Base-by-base conservation (phyloP, 2,888 invertebrate genomes). In the Acanthopleura granulata region DNA sequence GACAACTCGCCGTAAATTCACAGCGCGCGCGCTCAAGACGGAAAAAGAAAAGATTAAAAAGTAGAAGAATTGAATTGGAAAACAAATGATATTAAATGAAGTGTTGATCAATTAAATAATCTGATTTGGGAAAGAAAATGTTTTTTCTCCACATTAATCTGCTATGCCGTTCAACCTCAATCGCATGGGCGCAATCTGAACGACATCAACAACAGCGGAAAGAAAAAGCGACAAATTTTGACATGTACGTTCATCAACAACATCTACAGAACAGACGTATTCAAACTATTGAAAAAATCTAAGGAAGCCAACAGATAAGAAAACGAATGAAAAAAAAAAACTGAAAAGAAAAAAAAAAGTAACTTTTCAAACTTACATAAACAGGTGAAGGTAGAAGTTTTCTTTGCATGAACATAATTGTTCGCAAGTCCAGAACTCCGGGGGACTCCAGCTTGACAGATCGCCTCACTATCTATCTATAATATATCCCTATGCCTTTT, bases 341-440 rank as follows among this genome's bases (percentile, higher is more conserved):
- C 51, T 51, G 14, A 6, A 18, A 57, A n/a, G 6, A 12, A 57
- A 18, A n/a, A n/a, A 22, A 22, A 57, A 57, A 57, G 57, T 57
- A 57, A 9, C 6, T 57, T 40, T 71, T 71, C 71, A 40, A 22
- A 71, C 71, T 49, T 71, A 71, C 50, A 49, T 71, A 66, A 6
- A 66, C 15, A 16, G 66, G 29, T 27, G 66, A 22, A 15, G 66
- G 66, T 15, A 66, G 66, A 66, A 66, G 29, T 66, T 66, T 66
- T 66, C 66, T 66, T 25, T 66, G 66, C 66, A 66, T 66, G 25
- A 66, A 66, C 66, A 66, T 66, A 66, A 66, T 27, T 27, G 66
- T 66, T 66, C 66, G 18, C 66, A 22, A 66, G 25, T 66, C 66
- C 12, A 66, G 25, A 66, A 66, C 29, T 27, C 66, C 66, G 22